These are phyloP conservation scores for Parotocinclus haroldoi DNA, from an alignment of 2,797 vertebrate genomes.

Conservation along the genomic window DNA sequence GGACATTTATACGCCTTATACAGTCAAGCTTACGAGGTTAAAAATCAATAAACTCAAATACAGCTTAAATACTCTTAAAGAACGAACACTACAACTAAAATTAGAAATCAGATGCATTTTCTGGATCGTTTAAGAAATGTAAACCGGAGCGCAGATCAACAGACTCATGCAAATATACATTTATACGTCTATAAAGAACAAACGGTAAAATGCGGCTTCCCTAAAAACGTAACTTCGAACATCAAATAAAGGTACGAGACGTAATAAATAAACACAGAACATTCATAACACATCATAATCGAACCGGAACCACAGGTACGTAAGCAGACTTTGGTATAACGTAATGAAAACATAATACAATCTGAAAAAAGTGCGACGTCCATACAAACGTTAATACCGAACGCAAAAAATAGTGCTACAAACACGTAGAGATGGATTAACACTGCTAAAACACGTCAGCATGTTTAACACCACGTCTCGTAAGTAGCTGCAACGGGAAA, in stretches of 20 bases:
- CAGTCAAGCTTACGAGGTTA: not conserved
- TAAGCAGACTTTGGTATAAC: conserved; percentile 74
- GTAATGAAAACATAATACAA: conserved; percentile 51
- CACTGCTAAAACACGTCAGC: conserved; percentile 44
- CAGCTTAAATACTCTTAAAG: conserved; percentile 11
- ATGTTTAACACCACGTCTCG: conserved; percentile 93
- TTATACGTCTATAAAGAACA: conserved; percentile 58
- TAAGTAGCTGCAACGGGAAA: conserved; percentile 99
- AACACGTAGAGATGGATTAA: conserved; percentile 18
- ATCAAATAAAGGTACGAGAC: conserved; percentile 40
- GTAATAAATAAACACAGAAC: conserved; percentile 47
- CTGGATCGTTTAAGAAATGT: not conserved
- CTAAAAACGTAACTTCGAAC: conserved; percentile 31
- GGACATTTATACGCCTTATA: not conserved
- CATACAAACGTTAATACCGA: conserved; percentile 57
- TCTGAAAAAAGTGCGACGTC: conserved; percentile 61
- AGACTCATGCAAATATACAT: conserved; percentile 60
- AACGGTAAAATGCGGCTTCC: conserved; percentile 52
- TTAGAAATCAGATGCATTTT: not conserved
- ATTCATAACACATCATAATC: conserved; percentile 54
- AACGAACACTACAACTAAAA: conserved; percentile 14
- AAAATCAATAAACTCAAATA: not conserved
- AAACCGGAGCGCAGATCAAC: no score
- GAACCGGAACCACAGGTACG: conserved; percentile 50
- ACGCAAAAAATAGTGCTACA: conserved; percentile 36